A percentile compares a stretch with the other conserved stretches of the same genome.
Conservation (phyloP, 1,140 invertebrate genomes). For the Cardiocondyla obscurior region DNA sequence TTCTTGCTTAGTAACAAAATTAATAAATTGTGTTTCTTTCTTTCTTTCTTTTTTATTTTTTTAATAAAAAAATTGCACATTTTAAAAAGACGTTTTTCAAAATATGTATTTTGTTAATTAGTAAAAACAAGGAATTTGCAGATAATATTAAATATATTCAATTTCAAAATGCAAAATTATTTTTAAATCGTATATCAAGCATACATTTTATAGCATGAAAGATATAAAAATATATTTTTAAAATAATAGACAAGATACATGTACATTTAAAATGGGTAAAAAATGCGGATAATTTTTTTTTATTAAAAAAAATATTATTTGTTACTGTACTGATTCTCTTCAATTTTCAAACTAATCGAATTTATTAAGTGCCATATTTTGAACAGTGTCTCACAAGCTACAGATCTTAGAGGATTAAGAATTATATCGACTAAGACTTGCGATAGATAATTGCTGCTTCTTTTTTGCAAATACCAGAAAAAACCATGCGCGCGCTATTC, state of each 20-base stretch:
- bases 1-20: not conserved
- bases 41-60: too few species aligned
- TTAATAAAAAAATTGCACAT: not conserved
- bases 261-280: not conserved
- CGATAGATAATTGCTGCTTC: not conserved
- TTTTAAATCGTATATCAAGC: not conserved
- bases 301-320: not conserved
- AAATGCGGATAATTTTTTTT: constrained; percentile 1
- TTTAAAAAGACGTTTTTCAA: too few species aligned
- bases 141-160: not conserved
- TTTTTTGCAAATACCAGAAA: constrained; percentile 33
- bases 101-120: not conserved
- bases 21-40: not conserved
- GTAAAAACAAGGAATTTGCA: not conserved
- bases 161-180: not conserved
- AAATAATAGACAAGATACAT: not conserved
- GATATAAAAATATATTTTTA: not conserved
- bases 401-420: not conserved
- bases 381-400: not conserved
- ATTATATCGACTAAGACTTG: not conserved
- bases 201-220: not conserved
- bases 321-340: not conserved
- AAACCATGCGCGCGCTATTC: too few species aligned
- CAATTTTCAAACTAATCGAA: not conserved
- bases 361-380: not conserved